Percentiles rank a stretch among this genome's conserved stretches.
Conservation (phyloP, 2,888 invertebrate species). For the Drosophila leonis region DNA sequence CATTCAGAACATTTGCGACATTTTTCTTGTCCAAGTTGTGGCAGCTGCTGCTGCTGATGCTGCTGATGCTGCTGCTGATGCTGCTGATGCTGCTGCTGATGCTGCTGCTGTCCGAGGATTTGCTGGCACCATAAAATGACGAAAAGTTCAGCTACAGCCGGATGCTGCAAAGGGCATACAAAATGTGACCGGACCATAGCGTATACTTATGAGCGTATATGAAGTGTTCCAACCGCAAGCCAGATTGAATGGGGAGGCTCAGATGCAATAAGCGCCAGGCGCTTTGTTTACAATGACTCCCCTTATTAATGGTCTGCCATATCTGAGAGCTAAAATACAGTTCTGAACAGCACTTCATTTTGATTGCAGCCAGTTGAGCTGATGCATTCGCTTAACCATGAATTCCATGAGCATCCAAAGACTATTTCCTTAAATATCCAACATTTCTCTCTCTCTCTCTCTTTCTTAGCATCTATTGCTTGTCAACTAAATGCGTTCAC, state of each 20-base stretch:
- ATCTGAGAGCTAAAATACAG: slow-evolving; percentile 12
- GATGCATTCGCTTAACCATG: neutral
- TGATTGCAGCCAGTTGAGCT: slow-evolving; percentile 9
- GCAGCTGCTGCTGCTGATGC: slow-evolving; percentile 11
- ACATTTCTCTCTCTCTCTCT: neutral
- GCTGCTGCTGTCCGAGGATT: slow-evolving; percentile 47
- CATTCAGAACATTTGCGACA: slow-evolving; percentile 53
- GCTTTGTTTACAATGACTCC: slow-evolving; percentile 38
- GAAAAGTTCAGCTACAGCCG: slow-evolving; percentile 44
- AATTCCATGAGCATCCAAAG: neutral
- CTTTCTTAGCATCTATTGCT: neutral
- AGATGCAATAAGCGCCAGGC: slow-evolving; percentile 56
- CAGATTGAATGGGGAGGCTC: slow-evolving; percentile 68
- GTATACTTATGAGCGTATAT: neutral
- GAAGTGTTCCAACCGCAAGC: slow-evolving; percentile 40
- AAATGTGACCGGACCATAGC: slow-evolving; percentile 39
- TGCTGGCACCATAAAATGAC: slow-evolving; percentile 55
- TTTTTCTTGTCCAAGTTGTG: slow-evolving; percentile 50
- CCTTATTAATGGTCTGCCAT: slow-evolving; percentile 41
- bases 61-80: neutral
- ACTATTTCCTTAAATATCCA: neutral
- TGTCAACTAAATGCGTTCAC: slow-evolving; percentile 55
- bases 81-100: neutral
- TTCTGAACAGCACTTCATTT: slow-evolving; percentile 13
- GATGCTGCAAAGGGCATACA: slow-evolving; percentile 53